phyloP scores from a whole-genome alignment of 2,797 vertebrate species.

The Siniperca undulata region DNA sequence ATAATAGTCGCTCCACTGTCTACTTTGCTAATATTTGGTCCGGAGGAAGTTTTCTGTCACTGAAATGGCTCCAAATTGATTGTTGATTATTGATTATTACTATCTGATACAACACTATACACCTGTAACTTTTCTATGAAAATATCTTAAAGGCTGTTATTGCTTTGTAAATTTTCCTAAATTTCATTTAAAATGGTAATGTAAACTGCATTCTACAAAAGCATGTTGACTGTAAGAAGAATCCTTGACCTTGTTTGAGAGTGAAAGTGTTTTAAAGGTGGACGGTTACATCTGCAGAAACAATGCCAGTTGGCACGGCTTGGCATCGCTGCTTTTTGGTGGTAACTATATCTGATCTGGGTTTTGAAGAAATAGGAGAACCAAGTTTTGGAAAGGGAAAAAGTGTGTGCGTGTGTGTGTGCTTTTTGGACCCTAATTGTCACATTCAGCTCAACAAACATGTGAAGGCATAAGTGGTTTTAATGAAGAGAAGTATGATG shows the following conservation, averaged over 20 bases:
- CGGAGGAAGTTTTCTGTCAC: constrained; percentile 35
- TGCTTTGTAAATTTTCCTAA: not conserved
- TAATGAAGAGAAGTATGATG: constrained; percentile 25
- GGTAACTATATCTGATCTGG: constrained; percentile 69
- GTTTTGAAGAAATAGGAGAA: constrained; percentile 65
- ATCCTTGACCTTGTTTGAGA: constrained; percentile 56
- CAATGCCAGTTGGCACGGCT: constrained; percentile 60
- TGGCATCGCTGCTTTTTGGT: constrained; percentile 56
- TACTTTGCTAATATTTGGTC: not conserved
- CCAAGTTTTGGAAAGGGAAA: constrained; percentile 60
- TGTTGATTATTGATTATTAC: not conserved
- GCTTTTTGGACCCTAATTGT: constrained; percentile 8
- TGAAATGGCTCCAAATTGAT: constrained; percentile 28
- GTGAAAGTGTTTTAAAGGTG: constrained; percentile 52
- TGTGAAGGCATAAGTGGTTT: constrained; percentile 12
- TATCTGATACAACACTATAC: constrained; percentile 10
- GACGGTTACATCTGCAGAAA: constrained; percentile 55
- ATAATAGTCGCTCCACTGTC: constrained; percentile 34
- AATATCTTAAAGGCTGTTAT: not conserved
- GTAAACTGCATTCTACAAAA: not conserved
- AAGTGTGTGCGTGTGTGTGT: constrained; percentile 37
- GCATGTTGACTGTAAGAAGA: constrained; percentile 25
- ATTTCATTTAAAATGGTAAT: constrained; percentile 11
- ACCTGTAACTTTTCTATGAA: constrained; percentile 1
- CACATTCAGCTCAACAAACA: constrained; percentile 21